phyloP scores from a whole-genome alignment of 2,113 vertebrate genomes.

The Prionailurus bengalensis region DNA sequence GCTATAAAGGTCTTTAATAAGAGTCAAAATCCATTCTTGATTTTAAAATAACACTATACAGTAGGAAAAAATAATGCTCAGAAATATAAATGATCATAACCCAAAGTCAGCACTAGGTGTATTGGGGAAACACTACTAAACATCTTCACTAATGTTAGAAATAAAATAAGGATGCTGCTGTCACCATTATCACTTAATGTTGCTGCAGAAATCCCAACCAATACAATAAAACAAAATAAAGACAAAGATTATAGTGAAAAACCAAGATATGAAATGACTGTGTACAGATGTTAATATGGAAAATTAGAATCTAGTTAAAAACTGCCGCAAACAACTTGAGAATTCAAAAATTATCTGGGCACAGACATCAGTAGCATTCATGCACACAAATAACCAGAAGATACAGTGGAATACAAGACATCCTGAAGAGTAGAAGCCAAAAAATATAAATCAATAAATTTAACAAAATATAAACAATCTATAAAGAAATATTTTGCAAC shows the following conservation, averaged over 20 bases:
- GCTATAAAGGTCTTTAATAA: not conserved
- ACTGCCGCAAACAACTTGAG: not conserved
- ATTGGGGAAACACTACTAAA: not conserved
- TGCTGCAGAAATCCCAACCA: slow-evolving; percentile 11
- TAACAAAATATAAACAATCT: not conserved
- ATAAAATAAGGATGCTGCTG: slow-evolving; percentile 1
- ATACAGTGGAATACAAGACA: not conserved
- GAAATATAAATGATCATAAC: slow-evolving; percentile 2
- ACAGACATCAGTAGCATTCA: not conserved
- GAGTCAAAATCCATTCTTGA: not conserved
- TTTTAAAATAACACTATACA: not conserved
- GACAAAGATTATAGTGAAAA: not conserved
- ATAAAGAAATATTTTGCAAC: not conserved
- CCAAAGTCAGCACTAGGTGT: not conserved
- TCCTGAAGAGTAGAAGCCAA: not conserved
- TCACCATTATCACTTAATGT: not conserved
- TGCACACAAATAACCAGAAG: not conserved
- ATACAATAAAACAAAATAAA: slow-evolving; percentile 13
- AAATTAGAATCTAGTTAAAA: not conserved
- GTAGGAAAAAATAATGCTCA: not conserved
- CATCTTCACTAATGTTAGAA: not conserved
- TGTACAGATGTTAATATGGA: not conserved
- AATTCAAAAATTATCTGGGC: not conserved
- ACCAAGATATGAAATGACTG: not conserved
- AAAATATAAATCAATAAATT: not conserved